These are phyloP conservation scores for Archips xylosteana DNA, from an alignment of 2,888 invertebrate species.

Conservation along the genomic window DNA sequence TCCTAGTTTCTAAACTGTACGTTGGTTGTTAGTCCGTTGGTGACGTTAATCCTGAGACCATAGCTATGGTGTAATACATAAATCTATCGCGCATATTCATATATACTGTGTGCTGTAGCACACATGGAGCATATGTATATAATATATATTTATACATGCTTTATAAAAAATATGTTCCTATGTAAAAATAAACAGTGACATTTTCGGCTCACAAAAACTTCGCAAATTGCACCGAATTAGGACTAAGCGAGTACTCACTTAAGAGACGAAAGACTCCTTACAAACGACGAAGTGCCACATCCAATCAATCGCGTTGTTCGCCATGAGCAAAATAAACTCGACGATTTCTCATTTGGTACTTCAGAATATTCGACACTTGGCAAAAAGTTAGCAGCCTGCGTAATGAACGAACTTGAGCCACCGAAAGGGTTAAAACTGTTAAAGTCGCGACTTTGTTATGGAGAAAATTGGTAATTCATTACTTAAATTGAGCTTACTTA, in stretches of 20 bases:
- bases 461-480: conserved; percentile 77
- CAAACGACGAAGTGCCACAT: conserved; percentile 48
- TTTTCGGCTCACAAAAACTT: conserved; percentile 9
- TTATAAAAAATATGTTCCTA: too few relatives aligned
- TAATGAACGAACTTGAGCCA: conserved; percentile 74
- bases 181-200: conserved; percentile 1
- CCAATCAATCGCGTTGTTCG: conserved; percentile 46
- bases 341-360: conserved; percentile 63
- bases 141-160: too few relatives aligned
- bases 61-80: too few relatives aligned
- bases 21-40: too few relatives aligned
- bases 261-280: conserved; percentile 18
- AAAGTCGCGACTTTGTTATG: conserved; percentile 69
- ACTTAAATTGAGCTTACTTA: conserved; percentile 66
- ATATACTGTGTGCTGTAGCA: neutral
- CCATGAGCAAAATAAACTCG: conserved; percentile 61
- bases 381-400: conserved; percentile 62
- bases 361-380: conserved; percentile 61
- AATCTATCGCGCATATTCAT: too few relatives aligned
- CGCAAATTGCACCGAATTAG: conserved; percentile 10
- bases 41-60: too few relatives aligned
- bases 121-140: too few relatives aligned
- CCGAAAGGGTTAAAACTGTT: conserved; percentile 71
- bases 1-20: too few relatives aligned
- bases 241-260: conserved; percentile 18